Base-by-base conservation (phyloP, 2,113 vertebrate species). In the Charadrius vociferus region DNA sequence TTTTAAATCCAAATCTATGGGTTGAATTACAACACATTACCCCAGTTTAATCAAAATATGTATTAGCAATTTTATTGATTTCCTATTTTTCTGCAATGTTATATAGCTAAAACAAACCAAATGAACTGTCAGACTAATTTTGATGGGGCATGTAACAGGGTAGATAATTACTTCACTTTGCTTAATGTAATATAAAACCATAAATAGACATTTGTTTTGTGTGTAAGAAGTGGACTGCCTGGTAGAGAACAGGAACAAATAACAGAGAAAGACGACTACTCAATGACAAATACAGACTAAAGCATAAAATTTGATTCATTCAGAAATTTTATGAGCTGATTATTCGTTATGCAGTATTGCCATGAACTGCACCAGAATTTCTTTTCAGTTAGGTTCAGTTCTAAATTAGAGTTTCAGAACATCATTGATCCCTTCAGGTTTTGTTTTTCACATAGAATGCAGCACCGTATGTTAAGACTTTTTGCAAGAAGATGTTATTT, bases 31-130 rank as follows among this genome's bases (percentile, higher is more conserved):
- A 45, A 37, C 24, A 43, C 52, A 52, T 70, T 92, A 89, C 39
- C 45, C 49, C 77, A 81, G 32, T 92, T 50, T 49, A 90, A 94
- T 95, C 90, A 97, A 95, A 98, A 95, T 84, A 86, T 15, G 16
- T 90, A 39, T 78, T 81, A 72, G n/a, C 39, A 63, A 49, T 71
- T 56, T 45, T n/a, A 29, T 50, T 3, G 62, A 95, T 86, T 92
- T 95, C 88, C 83, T 29, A 9, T 43, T 88, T 95, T 92, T 93
- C 45, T 79, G 78, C 59, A 73, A 13, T 87, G 75, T 81, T 96
- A 36, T 70, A 39, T 56, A 68, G 49, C 63, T 94, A 85, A 95
- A 97, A 36, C 27, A 74, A 81, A 86, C 10, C 34, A 71, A 83
- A 95, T 73, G 58, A 92, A 74, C 78, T 71, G 78, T 92, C 89